phyloP scores from a whole-genome alignment of 2,797 vertebrate genomes.

The Delichon dasypus region DNA sequence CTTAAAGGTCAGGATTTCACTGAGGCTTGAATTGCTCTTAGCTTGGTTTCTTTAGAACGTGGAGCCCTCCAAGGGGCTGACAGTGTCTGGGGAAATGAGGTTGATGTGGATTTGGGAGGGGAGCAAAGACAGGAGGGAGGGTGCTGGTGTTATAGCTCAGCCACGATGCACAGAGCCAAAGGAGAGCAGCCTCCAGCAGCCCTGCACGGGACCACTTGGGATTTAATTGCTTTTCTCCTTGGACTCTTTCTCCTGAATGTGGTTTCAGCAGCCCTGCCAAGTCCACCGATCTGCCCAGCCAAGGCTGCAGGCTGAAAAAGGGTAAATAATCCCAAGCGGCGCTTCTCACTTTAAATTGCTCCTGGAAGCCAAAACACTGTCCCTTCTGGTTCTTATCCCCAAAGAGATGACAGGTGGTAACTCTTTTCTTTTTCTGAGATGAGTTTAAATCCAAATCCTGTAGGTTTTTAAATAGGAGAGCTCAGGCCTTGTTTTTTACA shows the following conservation, averaged over 20 bases:
- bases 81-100: background rate
- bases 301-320: constrained; percentile 7
- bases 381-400: constrained; percentile 5
- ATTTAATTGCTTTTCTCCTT: background rate
- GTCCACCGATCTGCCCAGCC: background rate
- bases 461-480: background rate
- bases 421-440: background rate
- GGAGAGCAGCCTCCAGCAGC: background rate
- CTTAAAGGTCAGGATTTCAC: background rate
- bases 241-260: background rate
- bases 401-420: background rate
- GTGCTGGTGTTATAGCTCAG: background rate
- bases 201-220: background rate
- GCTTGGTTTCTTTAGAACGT: background rate
- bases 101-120: background rate
- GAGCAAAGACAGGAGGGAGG: background rate
- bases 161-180: background rate
- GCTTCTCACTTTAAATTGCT: background rate
- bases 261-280: background rate
- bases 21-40: background rate
- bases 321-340: background rate
- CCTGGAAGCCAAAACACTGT: background rate
- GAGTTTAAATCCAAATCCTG: background rate
- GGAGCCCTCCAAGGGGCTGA: background rate
- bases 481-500: background rate